Evolutionary conservation across 2,888 invertebrate species (phyloP).

Genomic region (Cotesia congregata): DNA sequence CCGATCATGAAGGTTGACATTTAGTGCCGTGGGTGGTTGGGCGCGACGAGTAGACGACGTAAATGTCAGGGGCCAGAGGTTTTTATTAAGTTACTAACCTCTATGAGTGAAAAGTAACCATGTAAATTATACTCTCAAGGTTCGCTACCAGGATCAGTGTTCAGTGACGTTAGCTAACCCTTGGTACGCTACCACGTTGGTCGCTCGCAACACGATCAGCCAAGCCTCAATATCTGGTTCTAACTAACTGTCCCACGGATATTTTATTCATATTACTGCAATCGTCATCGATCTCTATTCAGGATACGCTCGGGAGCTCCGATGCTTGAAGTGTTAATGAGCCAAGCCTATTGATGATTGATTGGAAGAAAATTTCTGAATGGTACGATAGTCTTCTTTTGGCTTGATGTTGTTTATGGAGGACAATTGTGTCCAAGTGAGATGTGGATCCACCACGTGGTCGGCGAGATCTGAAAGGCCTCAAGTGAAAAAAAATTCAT

Average conservation of each 20-base stretch:
- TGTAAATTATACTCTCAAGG: constrained; percentile 46
- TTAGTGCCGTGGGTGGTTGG: constrained; percentile 41
- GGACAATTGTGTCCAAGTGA: background rate
- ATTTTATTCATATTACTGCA: constrained; percentile 39
- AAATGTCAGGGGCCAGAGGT: constrained; percentile 36
- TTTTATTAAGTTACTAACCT: background rate
- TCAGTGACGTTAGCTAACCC: background rate
- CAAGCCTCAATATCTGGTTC: constrained; percentile 12
- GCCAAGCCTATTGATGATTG: background rate
- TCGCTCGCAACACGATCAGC: constrained; percentile 5
- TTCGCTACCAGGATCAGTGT: background rate
- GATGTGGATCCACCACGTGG: constrained; percentile 4
- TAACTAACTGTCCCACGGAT: constrained; percentile 34
- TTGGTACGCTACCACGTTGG: background rate
- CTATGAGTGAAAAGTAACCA: constrained; percentile 48
- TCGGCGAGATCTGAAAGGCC: constrained; percentile 14
- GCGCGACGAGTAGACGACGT: constrained; percentile 21
- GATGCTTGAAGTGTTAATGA: constrained; percentile 3
- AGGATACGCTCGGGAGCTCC: constrained; percentile 10
- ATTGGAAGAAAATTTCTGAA: too few species aligned
- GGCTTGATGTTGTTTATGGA: background rate
- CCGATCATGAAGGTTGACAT: constrained; percentile 27
- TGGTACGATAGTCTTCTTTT: too few species aligned
- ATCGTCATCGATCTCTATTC: constrained; percentile 27
- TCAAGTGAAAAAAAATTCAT: constrained; percentile 32